Base-by-base conservation (phyloP, 1,140 invertebrate species). In the Delia radicum region DNA sequence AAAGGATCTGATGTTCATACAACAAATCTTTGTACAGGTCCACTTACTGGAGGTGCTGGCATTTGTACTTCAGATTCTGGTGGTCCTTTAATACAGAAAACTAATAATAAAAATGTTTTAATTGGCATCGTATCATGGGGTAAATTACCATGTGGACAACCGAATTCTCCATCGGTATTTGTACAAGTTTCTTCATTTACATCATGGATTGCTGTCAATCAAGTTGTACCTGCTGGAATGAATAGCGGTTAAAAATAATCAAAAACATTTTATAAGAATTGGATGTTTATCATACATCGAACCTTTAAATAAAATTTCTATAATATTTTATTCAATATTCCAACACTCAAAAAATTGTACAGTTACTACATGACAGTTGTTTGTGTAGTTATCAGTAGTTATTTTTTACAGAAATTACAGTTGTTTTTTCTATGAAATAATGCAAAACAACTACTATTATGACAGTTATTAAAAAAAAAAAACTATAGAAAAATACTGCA, bases 151-250 rank as follows among this genome's bases (percentile, higher is more conserved):
- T 89, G 89, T 65, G 92, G 92, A 1, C 86, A 87, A 29, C 81
- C 80, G 73, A 90, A 90, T 29, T 90, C 91, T 0, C 93, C 93
- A 0, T 92, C 92, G 0, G 91, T 95, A 0, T 94, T 92, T 81
- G 92, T 93, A 0, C 89, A 90, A 80, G 92, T 94, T 0, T 89
- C 90, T 1, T 86, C 88, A 7, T 92, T 90, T 79, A 82, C 89
- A n/a, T 83, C 88, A 24, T 90, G 93, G 92, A 93, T 94, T 72
- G 55, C 77, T 2, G 0, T 71, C 4, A 81, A 85, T 55, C 81
- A 85, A 76, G 75, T 77, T 24, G 69, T 72, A 26, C 28, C 61
- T 10, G 18, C 48, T n/a, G 5, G 5, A n/a, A 12, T 62, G 21
- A 26, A 62, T n/a, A 61, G 2, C 15, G n/a, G 10, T 2, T 61